A percentile compares a stretch with the other conserved stretches of the same genome.
Conservation (phyloP, 1,140 invertebrate species). For the Oedothorax gibbosus region DNA sequence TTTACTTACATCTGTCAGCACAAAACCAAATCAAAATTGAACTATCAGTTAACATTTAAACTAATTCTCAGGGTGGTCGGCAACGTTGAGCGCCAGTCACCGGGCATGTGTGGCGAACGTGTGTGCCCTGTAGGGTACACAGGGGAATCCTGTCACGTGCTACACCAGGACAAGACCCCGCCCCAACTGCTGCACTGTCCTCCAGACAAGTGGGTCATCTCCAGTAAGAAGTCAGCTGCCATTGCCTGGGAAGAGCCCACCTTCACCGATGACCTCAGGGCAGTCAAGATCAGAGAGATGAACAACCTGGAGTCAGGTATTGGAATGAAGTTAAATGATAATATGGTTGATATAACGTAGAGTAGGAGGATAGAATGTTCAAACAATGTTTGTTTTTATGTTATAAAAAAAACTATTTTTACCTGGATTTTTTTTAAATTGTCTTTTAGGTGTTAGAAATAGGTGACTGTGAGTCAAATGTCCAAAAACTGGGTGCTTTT, state of each 20-base stretch:
- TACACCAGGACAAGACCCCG: slow-evolving; percentile 86
- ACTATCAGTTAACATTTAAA: no score
- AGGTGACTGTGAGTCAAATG: no score
- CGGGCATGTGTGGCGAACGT: slow-evolving; percentile 88
- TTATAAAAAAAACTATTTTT: not conserved
- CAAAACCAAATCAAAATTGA: no score
- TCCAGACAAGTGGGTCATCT: slow-evolving; percentile 93
- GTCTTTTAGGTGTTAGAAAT: no score
- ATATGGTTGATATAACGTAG: no score
- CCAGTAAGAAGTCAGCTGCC: slow-evolving; percentile 88
- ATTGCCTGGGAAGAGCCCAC: slow-evolving; percentile 95
- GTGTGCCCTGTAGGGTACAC: slow-evolving; percentile 87
- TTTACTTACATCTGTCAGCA: no score
- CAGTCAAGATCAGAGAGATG: slow-evolving; percentile 80
- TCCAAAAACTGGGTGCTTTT: no score
- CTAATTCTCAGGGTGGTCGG: slow-evolving; percentile 76
- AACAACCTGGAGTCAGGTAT: slow-evolving; percentile 86
- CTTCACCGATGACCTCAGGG: slow-evolving; percentile 88
- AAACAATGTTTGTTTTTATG: no score
- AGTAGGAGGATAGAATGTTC: no score
- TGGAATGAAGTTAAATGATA: not conserved
- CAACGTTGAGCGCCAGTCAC: slow-evolving; percentile 89
- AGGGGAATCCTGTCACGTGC: slow-evolving; percentile 84
- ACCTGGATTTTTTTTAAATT: no score
- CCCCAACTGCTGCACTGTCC: slow-evolving; percentile 91